A percentile compares a stretch with the other conserved stretches of the same genome.
Conservation (phyloP, 2,888 invertebrate species). For the Chorisops tibialis region DNA sequence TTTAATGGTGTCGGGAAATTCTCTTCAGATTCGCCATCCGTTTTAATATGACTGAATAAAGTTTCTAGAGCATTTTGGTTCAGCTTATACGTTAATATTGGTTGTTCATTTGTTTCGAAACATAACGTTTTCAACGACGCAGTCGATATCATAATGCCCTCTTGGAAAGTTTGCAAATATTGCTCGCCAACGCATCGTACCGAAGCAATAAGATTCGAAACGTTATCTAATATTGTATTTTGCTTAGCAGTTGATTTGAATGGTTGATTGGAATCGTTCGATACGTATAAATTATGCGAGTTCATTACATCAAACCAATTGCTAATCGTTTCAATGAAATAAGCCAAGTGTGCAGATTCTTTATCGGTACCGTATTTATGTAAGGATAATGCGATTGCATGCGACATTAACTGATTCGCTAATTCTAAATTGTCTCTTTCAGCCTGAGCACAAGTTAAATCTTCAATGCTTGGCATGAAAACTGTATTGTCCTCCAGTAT, state of each 20-base stretch:
- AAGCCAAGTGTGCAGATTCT: too few relatives aligned
- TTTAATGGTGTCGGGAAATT: background rate
- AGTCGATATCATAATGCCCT: constrained; percentile 6
- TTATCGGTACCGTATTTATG: too few relatives aligned
- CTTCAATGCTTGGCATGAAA: background rate
- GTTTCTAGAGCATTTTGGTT: background rate
- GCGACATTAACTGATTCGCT: too few relatives aligned
- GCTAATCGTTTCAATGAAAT: background rate
- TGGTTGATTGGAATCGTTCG: too few relatives aligned
- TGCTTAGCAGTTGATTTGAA: background rate
- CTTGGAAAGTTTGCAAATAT: background rate
- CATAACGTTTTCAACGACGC: background rate
- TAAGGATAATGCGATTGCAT: too few relatives aligned
- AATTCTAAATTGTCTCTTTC: background rate
- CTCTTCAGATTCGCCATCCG: background rate
- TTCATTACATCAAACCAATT: background rate
- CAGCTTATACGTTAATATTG: background rate
- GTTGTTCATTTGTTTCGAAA: background rate
- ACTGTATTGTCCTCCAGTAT: background rate
- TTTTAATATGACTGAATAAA: background rate
- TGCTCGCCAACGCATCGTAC: background rate
- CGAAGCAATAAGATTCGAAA: background rate
- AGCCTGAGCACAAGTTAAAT: background rate
- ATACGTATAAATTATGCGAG: background rate
- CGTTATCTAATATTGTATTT: background rate